A percentile compares a stretch with the other conserved stretches of the same genome.
Conservation (phyloP, 92 coral and sea anemone genomes). For the Anthopleura xanthogrammica region DNA sequence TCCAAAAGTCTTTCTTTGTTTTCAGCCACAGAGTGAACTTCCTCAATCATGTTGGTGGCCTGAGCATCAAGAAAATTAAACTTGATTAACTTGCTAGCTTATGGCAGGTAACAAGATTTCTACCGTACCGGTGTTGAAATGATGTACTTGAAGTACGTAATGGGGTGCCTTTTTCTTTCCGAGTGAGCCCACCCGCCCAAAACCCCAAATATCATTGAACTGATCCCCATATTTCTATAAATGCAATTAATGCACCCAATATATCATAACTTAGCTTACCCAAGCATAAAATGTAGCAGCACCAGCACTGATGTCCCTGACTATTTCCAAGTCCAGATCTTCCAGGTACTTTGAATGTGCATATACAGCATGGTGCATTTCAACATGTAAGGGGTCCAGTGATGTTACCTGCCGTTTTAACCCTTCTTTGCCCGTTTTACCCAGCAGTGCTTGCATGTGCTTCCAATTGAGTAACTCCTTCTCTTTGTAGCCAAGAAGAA, state of each 20-base stretch:
- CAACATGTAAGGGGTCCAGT: slow-evolving; percentile 79
- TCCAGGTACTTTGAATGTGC: slow-evolving; percentile 77
- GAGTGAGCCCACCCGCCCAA: too few relatives aligned
- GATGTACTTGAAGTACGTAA: too few relatives aligned
- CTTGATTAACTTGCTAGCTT: too few relatives aligned
- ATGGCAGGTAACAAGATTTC: too few relatives aligned
- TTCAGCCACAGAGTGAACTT: slow-evolving; percentile 95
- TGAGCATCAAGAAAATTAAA: not conserved
- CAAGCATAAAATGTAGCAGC: slow-evolving; percentile 98
- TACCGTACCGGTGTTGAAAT: too few relatives aligned
- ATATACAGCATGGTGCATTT: slow-evolving; percentile 80
- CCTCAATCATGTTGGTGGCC: slow-evolving; percentile 99
- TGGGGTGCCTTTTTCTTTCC: too few relatives aligned
- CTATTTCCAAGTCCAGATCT: slow-evolving; percentile 76
- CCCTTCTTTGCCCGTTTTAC: slow-evolving; percentile 96
- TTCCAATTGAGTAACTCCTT: slow-evolving; percentile 88
- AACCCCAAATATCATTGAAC: too few relatives aligned
- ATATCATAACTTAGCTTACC: slow-evolving; percentile 54
- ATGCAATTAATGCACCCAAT: too few relatives aligned
- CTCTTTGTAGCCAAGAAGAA: slow-evolving; percentile 82
- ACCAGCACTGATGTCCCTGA: slow-evolving; percentile 97
- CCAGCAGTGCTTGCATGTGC: slow-evolving; percentile 93
- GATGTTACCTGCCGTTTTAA: slow-evolving; percentile 91
- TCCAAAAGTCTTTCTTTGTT: slow-evolving; percentile 83
- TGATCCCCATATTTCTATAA: too few relatives aligned